These are phyloP conservation scores for Chrysaora quinquecirrha DNA, from an alignment of 30 jellyfish, hydroid and myxozoan species.

Conservation along the genomic window DNA sequence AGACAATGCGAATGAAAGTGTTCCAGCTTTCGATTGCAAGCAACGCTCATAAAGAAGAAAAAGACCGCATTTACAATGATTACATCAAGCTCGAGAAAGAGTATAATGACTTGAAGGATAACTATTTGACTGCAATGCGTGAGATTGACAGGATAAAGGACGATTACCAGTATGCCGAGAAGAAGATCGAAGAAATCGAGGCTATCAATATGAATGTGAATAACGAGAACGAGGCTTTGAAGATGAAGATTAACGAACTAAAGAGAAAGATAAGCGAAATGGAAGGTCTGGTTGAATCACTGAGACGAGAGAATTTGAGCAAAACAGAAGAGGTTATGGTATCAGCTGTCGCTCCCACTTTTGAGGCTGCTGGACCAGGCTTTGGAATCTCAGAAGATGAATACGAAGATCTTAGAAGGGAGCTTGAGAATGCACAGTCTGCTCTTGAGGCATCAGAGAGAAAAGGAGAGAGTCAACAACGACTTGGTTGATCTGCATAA, in stretches of 20 bases:
- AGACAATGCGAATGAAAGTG: constrained; percentile 60
- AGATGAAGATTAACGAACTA: constrained; percentile 57
- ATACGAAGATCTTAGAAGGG: constrained; percentile 71
- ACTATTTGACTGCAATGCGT: constrained; percentile 68
- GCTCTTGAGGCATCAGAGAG: constrained; percentile 86
- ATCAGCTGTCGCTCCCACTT: constrained; percentile 53
- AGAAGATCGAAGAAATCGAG: constrained; percentile 81
- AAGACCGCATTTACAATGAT: constrained; percentile 76
- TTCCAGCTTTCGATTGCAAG: constrained; percentile 59
- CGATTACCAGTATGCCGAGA: constrained; percentile 75
- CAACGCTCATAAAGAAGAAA: constrained; percentile 86
- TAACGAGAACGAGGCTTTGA: constrained; percentile 73
- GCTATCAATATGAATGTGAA: constrained; percentile 70
- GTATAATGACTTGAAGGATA: constrained; percentile 74
- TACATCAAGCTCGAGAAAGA: constrained; percentile 72
- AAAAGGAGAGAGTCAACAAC: constrained; percentile 70
- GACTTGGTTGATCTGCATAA: constrained; percentile 84
- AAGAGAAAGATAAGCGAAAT: constrained; percentile 73
- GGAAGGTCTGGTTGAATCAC: constrained; percentile 58
- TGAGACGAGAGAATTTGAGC: constrained; percentile 58
- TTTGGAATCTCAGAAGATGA: constrained; percentile 69
- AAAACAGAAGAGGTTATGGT: constrained; percentile 68
- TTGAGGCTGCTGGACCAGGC: constrained; percentile 56
- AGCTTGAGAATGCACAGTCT: constrained; percentile 49
- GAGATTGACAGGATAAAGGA: constrained; percentile 76